Base-by-base conservation (phyloP, 2,113 vertebrate species). In the Xyrauchen texanus region DNA sequence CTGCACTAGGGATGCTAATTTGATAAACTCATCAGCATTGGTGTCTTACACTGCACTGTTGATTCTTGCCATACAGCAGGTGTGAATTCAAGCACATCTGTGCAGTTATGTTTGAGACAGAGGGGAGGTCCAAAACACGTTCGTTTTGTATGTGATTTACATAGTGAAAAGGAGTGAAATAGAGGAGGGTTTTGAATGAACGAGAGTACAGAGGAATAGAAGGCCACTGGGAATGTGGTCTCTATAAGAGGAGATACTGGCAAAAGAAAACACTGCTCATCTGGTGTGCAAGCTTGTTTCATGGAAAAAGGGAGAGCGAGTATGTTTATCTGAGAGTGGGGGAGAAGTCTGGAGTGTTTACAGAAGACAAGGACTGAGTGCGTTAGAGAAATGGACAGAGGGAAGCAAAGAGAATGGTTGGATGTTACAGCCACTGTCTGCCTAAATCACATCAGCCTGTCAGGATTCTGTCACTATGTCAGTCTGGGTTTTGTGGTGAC, bases 321-420 rank as follows among this genome's bases (percentile, higher is more conserved):
- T 51, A 72, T 67, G 71, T 85, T 82, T 85, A 83, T 83, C 82
- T 76, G 82, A 83, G 63, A 81, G 76, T 71, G 71, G 68, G 78
- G 64, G 69, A 70, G 69, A 67, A 73, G 75, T 73, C 72, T 71
- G 73, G 34, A 77, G 77, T 85, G 84, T 85, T 85, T 83, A 83
- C 71, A 79, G 49, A 79, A 81, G 81, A 55, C 66, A 49, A 57
- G 75, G 71, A 71, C 63, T 47, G 68, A 77, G 80, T 53, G 80
- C 61, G 71, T 47, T 13, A 4, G 55, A 63, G 63, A 53, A 46
- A 16, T 61, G 21, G 53, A 61, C 21, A 9, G 44, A 73, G 58
- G 47, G 71, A 58, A 70, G 46, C 10, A 49, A 81, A 66, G 12
- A 15, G 51, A 78, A 82, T 7, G 51, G 80, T 76, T 67, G 61